A percentile compares a stretch with the other conserved stretches of the same genome.
Evolutionary conservation across 2,113 vertebrate species (phyloP).

Genomic region (Syrrhaptes paradoxus): DNA sequence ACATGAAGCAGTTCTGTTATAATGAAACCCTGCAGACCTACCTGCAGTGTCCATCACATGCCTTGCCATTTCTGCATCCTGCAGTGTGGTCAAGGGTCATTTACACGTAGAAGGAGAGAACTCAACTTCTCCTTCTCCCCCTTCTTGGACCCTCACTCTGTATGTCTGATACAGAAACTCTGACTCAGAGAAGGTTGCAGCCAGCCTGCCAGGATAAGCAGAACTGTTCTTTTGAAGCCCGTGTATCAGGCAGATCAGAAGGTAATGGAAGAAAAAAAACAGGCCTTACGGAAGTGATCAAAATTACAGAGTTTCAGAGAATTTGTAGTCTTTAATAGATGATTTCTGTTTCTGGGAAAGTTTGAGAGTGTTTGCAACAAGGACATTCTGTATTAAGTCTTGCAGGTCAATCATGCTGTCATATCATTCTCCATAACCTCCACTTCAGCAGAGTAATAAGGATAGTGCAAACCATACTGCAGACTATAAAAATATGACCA

Average conservation of each 20-base stretch:
- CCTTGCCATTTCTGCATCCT: not conserved
- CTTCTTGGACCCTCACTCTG: not conserved
- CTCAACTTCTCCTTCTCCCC: not conserved
- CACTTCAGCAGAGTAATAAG: not conserved
- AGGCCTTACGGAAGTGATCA: not conserved
- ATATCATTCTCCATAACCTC: not conserved
- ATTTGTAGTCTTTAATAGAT: not conserved
- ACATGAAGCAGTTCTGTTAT: not conserved
- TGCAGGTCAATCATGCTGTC: not conserved
- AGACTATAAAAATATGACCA: not conserved
- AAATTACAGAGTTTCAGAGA: not conserved
- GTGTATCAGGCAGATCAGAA: not conserved
- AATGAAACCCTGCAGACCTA: not conserved
- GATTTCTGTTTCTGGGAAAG: not conserved
- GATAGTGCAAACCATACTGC: not conserved
- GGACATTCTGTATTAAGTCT: not conserved
- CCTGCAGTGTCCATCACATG: not conserved
- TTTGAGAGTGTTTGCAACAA: not conserved
- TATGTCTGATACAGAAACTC: not conserved
- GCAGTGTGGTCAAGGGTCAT: not conserved
- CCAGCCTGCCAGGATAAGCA: not conserved
- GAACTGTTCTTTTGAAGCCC: not conserved
- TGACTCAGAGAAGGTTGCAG: not conserved
- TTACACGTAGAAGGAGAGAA: not conserved
- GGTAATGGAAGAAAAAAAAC: not conserved